phyloP scores from a whole-genome alignment of 1,140 invertebrate species.

The Macrosteles quadrilineatus region DNA sequence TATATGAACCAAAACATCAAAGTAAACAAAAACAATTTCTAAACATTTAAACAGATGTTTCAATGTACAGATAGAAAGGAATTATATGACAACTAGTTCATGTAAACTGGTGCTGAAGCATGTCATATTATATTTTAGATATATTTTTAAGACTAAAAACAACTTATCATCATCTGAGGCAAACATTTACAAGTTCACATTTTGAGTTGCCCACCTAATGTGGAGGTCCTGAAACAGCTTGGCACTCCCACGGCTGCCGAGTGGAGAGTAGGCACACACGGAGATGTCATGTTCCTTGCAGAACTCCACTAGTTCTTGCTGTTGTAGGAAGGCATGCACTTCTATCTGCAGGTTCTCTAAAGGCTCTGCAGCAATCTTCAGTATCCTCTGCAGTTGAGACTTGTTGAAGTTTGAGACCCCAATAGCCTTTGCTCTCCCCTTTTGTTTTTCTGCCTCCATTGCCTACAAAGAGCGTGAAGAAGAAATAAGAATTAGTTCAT shows the following conservation, averaged over 20 bases:
- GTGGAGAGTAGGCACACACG: conserved; percentile 56
- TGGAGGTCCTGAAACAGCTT: conserved; percentile 15
- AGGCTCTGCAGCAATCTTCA: conserved; percentile 29
- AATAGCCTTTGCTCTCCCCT: conserved; percentile 53
- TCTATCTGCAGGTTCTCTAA: conserved; percentile 52
- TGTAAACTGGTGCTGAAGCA: no score
- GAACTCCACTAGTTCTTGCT: conserved; percentile 51
- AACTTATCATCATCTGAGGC: no score
- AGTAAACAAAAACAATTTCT: no score
- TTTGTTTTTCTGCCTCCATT: conserved; percentile 57
- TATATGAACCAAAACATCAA: no score
- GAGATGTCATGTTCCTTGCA: conserved; percentile 52
- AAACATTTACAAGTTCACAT: not conserved
- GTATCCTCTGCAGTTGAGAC: conserved; percentile 42
- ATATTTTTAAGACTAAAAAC: no score
- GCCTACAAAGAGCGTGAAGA: conserved; percentile 45
- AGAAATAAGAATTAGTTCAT: not conserved
- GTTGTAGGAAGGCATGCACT: conserved; percentile 56
- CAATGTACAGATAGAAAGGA: no score
- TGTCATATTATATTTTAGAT: no score
- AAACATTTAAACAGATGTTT: no score
- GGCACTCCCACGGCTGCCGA: conserved; percentile 54
- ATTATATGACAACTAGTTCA: no score
- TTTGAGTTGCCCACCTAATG: not conserved
- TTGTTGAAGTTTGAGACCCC: conserved; percentile 49